phyloP scores from a whole-genome alignment of 2,113 vertebrate genomes.

The Peromyscus maniculatus region DNA sequence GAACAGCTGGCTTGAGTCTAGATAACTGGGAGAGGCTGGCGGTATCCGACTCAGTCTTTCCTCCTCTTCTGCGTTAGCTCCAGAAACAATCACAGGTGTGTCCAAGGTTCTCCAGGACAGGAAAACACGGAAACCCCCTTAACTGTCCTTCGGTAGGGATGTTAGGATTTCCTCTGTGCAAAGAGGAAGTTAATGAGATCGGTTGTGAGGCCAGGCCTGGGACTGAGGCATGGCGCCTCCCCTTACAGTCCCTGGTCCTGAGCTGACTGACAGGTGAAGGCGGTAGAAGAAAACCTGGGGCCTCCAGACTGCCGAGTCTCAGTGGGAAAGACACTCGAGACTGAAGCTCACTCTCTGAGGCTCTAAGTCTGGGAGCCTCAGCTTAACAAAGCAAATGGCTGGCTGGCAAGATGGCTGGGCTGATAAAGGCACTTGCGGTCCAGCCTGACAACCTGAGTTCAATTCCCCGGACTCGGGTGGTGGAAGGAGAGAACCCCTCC shows the following conservation, averaged over 20 bases:
- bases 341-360: neutral
- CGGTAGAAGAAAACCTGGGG: neutral
- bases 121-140: slow-evolving; percentile 1
- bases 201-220: neutral
- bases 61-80: slow-evolving; percentile 50
- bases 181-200: neutral
- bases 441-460: neutral
- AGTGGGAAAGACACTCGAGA: neutral
- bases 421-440: neutral
- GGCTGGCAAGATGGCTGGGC: neutral
- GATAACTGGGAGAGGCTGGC: slow-evolving; percentile 46
- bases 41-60: slow-evolving; percentile 32
- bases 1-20: slow-evolving; percentile 26
- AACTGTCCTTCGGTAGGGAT: neutral
- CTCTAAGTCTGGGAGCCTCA: neutral
- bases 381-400: neutral
- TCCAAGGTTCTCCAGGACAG: slow-evolving; percentile 53
- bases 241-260: neutral
- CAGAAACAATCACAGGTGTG: slow-evolving; percentile 68
- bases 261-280: neutral
- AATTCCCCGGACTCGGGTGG: neutral
- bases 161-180: slow-evolving; percentile 20
- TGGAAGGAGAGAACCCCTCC: no score
- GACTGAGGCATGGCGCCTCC: neutral
- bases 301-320: neutral